Percentiles rank a stretch among this genome's conserved stretches.
phyloP scores from a whole-genome alignment of 2,113 vertebrate species.

The Aix galericulata region DNA sequence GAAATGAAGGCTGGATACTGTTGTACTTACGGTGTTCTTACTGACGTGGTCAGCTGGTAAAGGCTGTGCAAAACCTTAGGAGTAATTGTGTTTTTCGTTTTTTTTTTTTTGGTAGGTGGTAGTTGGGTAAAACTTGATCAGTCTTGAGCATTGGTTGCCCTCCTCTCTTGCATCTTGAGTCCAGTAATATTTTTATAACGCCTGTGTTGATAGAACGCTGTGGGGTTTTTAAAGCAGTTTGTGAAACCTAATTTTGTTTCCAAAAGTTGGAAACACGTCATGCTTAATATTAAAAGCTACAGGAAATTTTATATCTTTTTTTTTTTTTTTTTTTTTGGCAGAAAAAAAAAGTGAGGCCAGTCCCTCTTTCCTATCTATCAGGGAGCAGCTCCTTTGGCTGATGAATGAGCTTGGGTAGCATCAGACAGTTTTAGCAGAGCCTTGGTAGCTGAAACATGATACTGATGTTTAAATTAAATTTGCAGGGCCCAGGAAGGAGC shows the following conservation, averaged over 20 bases:
- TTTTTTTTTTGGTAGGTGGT: background rate
- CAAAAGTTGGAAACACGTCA: background rate
- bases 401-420: background rate
- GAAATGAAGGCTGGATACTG: background rate
- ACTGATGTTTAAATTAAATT: rapidly evolving
- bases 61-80: background rate
- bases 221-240: background rate
- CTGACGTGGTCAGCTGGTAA: background rate
- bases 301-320: background rate
- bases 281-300: background rate
- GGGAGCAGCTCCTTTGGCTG: background rate
- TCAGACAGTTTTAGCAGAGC: background rate
- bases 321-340: background rate
- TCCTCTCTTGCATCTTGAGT: background rate
- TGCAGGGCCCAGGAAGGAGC: background rate
- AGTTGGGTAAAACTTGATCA: background rate
- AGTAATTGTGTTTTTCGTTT: no score
- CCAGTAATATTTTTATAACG: background rate
- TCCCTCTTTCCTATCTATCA: background rate
- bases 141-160: background rate
- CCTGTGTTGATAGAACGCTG: background rate
- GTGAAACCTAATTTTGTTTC: background rate
- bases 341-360: background rate
- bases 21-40: background rate
- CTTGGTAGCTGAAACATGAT: background rate